Percentiles rank a stretch among this genome's conserved stretches.
Conservation (phyloP, 2,113 vertebrate genomes). For the Lethenteron reissneri region DNA sequence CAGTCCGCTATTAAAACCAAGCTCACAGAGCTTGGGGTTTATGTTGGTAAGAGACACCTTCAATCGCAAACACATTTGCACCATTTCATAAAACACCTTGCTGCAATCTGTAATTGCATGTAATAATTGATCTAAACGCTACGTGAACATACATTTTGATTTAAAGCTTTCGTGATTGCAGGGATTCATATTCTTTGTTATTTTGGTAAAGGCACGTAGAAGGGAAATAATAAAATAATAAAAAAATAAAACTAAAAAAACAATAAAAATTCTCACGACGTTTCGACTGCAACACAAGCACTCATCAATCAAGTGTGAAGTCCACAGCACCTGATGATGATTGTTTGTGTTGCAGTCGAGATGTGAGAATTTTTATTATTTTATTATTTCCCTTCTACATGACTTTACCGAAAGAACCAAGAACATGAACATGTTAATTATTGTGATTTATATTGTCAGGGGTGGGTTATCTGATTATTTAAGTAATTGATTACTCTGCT, state of each 20-base stretch:
- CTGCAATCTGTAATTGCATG: slow-evolving; percentile 17
- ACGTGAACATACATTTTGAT: not conserved
- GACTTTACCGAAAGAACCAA: too few species aligned
- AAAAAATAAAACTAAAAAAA: too few species aligned
- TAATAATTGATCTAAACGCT: not conserved
- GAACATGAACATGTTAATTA: not conserved
- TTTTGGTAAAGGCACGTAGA: too few species aligned
- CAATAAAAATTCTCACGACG: too few species aligned
- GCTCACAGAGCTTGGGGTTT: slow-evolving; percentile 79
- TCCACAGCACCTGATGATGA: not conserved
- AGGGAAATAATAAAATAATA: too few species aligned
- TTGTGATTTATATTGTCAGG: too few species aligned
- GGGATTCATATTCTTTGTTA: too few species aligned
- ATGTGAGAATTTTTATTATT: too few species aligned
- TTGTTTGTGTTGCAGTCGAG: not conserved
- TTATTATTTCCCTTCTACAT: too few species aligned
- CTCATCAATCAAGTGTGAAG: not conserved
- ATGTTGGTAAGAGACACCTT: slow-evolving; percentile 39
- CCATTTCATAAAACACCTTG: not conserved
- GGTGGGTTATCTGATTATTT: too few species aligned
- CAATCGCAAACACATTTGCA: not conserved
- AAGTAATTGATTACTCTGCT: too few species aligned
- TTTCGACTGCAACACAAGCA: slow-evolving; percentile 12
- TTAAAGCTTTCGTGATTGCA: slow-evolving; percentile 7
- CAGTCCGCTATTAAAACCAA: slow-evolving; percentile 91